Conservation (phyloP, 2,888 invertebrate species). For the Mamestra brassicae region DNA sequence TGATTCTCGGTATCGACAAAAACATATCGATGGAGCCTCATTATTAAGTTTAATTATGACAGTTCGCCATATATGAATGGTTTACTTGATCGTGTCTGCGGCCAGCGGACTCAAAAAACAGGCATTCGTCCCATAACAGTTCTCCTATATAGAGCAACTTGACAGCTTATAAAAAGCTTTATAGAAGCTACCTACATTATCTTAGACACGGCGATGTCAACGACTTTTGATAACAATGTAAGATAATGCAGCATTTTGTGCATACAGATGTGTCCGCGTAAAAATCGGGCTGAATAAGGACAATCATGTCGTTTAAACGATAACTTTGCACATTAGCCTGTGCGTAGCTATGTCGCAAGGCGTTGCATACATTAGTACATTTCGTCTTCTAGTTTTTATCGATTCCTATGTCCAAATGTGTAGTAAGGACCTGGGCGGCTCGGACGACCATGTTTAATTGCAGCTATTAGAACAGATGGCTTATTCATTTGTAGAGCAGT, state of each 20-base stretch:
- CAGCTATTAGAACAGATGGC: conserved; percentile 90
- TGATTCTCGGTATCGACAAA: conserved; percentile 83
- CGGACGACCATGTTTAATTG: conserved; percentile 89
- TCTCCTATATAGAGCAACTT: conserved; percentile 82
- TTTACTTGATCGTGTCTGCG: conserved; percentile 80
- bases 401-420: conserved; percentile 82
- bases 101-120: conserved; percentile 78
- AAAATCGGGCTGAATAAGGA: conserved; percentile 43
- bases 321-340: conserved; percentile 25
- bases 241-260: conserved; percentile 65
- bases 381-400: conserved; percentile 71
- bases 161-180: conserved; percentile 79
- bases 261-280: conserved; percentile 45
- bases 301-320: conserved; percentile 35
- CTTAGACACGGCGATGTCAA: conserved; percentile 72
- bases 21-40: conserved; percentile 83
- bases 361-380: conserved; percentile 43
- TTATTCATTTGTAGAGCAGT: conserved; percentile 91
- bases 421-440: conserved; percentile 77
- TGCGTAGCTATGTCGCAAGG: conserved; percentile 39
- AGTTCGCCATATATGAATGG: conserved; percentile 88
- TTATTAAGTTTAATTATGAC: conserved; percentile 90
- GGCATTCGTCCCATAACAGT: conserved; percentile 76
- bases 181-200: conserved; percentile 74
- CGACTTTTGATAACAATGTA: conserved; percentile 72